phyloP scores from a whole-genome alignment of 2,113 vertebrate species.

The Melanerpes aurifrons region DNA sequence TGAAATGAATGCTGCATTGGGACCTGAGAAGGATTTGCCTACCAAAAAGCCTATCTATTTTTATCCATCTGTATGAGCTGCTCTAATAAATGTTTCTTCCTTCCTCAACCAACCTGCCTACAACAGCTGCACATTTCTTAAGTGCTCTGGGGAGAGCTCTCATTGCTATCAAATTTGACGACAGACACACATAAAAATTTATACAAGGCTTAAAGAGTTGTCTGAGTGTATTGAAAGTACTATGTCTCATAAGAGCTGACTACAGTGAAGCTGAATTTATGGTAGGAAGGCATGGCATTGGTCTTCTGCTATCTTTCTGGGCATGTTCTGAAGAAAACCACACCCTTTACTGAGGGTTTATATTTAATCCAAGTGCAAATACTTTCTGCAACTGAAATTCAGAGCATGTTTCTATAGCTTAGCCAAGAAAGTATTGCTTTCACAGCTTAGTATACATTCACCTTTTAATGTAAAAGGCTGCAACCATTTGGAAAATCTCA shows the following conservation, averaged over 20 bases:
- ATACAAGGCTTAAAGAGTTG: background rate
- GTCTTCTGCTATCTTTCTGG: background rate
- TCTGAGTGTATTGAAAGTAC: background rate
- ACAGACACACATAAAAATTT: background rate
- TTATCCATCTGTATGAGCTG: background rate
- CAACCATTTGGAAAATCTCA: background rate
- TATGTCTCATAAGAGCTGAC: background rate
- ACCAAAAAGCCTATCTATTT: background rate
- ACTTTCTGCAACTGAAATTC: background rate
- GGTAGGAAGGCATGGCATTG: background rate
- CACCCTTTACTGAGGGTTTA: constrained; percentile 4
- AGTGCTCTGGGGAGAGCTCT: background rate
- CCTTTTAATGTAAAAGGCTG: background rate
- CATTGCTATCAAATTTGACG: background rate
- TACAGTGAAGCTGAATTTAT: background rate
- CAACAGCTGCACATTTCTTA: background rate
- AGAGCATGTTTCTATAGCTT: background rate
- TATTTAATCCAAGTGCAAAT: constrained; percentile 38
- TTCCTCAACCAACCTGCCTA: background rate
- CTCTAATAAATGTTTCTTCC: background rate
- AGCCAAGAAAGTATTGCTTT: background rate
- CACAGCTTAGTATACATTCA: background rate
- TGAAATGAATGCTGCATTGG: background rate
- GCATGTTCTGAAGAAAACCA: background rate
- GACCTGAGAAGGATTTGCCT: background rate